phyloP scores from a whole-genome alignment of 37 sponge, comb jelly and placozoan species.

The Hexactinellida sp. region DNA sequence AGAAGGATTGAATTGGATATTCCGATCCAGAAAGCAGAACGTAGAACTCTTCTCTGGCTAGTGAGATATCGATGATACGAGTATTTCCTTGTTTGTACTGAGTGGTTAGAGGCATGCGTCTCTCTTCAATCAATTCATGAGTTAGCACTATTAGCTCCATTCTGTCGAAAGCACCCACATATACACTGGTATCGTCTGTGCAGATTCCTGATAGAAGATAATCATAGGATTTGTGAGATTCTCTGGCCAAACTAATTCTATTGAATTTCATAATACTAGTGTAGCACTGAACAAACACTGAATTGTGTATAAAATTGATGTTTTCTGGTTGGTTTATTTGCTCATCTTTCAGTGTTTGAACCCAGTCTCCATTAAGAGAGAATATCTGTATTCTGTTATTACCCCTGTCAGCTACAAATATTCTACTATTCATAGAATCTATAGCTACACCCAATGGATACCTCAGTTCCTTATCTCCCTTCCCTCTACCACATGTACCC shows the following conservation, averaged over 20 bases:
- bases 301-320: background rate
- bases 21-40: background rate
- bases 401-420: background rate
- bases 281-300: background rate
- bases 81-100: background rate
- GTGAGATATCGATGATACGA: background rate
- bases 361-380: background rate
- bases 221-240: background rate
- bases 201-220: background rate
- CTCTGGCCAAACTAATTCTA: background rate
- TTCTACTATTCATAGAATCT: background rate
- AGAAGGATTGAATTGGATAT: background rate
- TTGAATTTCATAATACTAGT: background rate
- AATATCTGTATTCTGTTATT: background rate
- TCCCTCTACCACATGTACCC: background rate
- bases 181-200: background rate
- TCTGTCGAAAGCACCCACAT: background rate
- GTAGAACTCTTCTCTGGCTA: background rate
- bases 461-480: background rate
- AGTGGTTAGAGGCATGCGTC: background rate
- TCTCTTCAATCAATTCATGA: background rate
- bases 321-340: background rate
- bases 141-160: background rate
- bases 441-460: background rate
- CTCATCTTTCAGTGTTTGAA: background rate